Percentiles rank a stretch among this genome's conserved stretches.
Conservation (phyloP, 2,888 invertebrate species). For the Papilio protenor region DNA sequence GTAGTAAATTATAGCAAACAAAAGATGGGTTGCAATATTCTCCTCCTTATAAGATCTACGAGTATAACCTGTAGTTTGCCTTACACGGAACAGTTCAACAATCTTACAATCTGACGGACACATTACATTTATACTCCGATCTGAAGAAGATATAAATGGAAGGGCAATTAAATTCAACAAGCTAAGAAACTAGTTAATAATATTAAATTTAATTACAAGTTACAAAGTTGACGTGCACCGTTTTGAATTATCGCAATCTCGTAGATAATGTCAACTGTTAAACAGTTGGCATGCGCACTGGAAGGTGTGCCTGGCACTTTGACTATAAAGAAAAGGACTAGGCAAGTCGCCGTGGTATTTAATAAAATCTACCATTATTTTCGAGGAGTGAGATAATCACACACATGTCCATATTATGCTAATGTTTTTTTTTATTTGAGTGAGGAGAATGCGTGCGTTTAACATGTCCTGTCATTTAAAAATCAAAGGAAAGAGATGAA, state of each 20-base stretch:
- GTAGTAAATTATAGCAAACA: background rate
- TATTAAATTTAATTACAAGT: slow-evolving; percentile 30
- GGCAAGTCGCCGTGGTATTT: background rate
- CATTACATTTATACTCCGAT: background rate
- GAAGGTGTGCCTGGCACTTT: slow-evolving; percentile 7
- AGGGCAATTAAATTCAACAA: background rate
- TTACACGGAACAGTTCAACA: background rate
- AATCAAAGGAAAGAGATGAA: slow-evolving; percentile 10
- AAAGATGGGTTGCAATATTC: background rate
- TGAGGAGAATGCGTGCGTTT: background rate
- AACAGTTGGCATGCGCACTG: slow-evolving; percentile 23
- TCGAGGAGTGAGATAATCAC: background rate
- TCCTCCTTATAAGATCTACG: background rate
- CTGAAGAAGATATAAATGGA: slow-evolving; percentile 9
- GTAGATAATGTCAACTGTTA: slow-evolving; percentile 31
- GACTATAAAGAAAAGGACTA: background rate
- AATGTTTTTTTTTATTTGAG: background rate
- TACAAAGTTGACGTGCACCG: slow-evolving; percentile 23
- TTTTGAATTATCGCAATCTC: slow-evolving; percentile 27
- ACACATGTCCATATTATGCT: too few relatives aligned
- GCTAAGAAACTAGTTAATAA: slow-evolving; percentile 4
- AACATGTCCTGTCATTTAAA: background rate
- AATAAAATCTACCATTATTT: background rate
- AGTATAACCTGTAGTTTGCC: background rate
- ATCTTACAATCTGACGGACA: slow-evolving; percentile 8